phyloP scores from a whole-genome alignment of 2,113 vertebrate species.

The Dipodomys spectabilis region DNA sequence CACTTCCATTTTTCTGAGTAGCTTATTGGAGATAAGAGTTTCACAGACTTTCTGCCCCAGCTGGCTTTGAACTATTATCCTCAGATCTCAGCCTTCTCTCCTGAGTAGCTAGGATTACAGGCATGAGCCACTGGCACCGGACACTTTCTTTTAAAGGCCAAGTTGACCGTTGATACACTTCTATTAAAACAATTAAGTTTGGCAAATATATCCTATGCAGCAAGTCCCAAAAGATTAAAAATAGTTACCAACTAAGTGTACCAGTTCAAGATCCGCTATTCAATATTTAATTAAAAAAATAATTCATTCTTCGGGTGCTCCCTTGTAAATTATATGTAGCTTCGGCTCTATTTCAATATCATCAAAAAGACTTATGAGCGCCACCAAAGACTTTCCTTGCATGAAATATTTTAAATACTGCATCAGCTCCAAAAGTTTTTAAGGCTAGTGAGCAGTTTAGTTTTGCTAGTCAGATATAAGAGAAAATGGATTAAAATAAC shows the following conservation, averaged over 20 bases:
- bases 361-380: background rate
- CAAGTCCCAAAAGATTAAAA: background rate
- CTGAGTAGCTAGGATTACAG: no score
- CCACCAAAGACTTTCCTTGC: background rate
- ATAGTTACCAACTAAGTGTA: no score
- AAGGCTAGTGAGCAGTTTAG: background rate
- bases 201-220: background rate
- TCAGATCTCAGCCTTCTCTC: no score
- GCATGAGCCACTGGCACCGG: no score
- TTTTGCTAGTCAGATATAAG: background rate
- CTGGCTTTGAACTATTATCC: no score
- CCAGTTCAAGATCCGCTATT: background rate
- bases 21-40: no score
- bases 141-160: background rate
- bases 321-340: background rate
- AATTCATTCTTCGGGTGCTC: background rate
- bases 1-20: no score
- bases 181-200: background rate
- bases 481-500: background rate
- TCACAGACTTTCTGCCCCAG: no score
- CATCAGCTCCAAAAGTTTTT: background rate
- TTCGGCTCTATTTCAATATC: background rate
- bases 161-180: background rate
- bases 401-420: background rate
- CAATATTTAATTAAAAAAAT: background rate